Percentiles rank a stretch among this genome's conserved stretches.
phyloP scores from a whole-genome alignment of 2,113 vertebrate species.

The Cephalophus harveyi region DNA sequence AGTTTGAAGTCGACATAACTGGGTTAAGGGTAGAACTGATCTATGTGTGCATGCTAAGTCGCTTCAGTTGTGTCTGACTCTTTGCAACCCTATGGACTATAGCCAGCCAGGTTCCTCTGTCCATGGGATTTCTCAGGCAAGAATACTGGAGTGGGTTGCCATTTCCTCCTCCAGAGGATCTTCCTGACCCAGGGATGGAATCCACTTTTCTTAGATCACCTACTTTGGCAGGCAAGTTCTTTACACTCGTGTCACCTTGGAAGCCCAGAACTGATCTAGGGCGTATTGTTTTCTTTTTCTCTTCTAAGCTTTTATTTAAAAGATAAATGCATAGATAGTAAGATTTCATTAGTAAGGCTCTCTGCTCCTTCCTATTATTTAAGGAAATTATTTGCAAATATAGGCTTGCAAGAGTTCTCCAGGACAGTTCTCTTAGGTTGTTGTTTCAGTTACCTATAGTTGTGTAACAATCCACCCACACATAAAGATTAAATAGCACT shows the following conservation, averaged over 20 bases:
- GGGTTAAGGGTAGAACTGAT: not conserved
- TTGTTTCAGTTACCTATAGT: not conserved
- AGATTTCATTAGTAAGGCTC: not conserved
- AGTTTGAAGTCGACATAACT: not conserved
- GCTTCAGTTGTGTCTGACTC: not conserved
- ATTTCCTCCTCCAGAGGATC: not conserved
- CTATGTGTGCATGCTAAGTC: not conserved
- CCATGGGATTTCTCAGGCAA: not conserved
- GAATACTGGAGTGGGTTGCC: not conserved
- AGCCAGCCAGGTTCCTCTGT: not conserved
- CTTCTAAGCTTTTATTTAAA: not conserved
- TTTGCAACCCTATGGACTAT: not conserved
- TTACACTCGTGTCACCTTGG: not conserved
- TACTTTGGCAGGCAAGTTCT: not conserved
- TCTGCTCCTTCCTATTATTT: not conserved
- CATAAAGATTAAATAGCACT: not conserved
- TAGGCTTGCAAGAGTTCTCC: not conserved
- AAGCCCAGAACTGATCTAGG: not conserved
- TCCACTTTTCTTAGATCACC: not conserved
- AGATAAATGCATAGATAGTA: not conserved
- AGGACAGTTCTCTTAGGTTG: not conserved
- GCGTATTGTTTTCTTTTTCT: not conserved
- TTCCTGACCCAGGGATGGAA: not conserved
- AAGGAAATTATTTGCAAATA: not conserved
- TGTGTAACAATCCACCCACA: not conserved